These are phyloP conservation scores for Naso thynnoides DNA, from an alignment of 2,797 vertebrate genomes.

Conservation along the genomic window DNA sequence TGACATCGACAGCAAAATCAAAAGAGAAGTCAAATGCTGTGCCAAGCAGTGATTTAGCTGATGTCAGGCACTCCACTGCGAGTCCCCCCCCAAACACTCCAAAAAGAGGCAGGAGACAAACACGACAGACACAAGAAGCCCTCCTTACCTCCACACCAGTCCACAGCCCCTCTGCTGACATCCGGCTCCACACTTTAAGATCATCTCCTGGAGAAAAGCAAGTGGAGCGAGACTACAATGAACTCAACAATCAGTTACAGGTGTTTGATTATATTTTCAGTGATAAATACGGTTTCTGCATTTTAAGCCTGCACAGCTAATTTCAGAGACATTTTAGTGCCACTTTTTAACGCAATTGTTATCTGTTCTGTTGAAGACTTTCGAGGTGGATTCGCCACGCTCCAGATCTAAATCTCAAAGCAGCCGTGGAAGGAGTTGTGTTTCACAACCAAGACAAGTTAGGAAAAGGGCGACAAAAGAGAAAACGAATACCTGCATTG, in stretches of 20 bases:
- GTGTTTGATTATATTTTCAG: slow-evolving; percentile 27
- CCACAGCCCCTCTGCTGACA: slow-evolving; percentile 5
- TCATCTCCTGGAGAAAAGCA: not conserved
- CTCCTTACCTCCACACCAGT: slow-evolving; percentile 62
- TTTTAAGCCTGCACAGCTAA: not conserved
- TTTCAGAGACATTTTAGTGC: not conserved
- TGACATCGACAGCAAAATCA: not conserved
- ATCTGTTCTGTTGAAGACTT: slow-evolving; percentile 53
- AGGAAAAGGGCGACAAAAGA: slow-evolving; percentile 19
- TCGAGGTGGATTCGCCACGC: slow-evolving; percentile 24
- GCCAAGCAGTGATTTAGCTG: not conserved
- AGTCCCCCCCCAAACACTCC: slow-evolving; percentile 35
- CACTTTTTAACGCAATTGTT: not conserved
- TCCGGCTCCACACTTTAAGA: slow-evolving; percentile 2
- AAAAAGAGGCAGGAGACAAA: slow-evolving; percentile 34
- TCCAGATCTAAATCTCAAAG: slow-evolving; percentile 14
- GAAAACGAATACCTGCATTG: not conserved
- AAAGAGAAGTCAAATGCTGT: slow-evolving; percentile 13
- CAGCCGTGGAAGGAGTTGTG: not conserved
- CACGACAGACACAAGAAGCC: not conserved
- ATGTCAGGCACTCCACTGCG: not conserved
- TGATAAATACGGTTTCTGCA: not conserved
- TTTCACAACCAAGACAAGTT: slow-evolving; percentile 10
- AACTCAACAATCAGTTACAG: slow-evolving; percentile 34
- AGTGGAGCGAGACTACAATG: not conserved